Evolutionary conservation across 2,797 vertebrate species (phyloP).

Genomic region (Sebastes hopkinsi): DNA sequence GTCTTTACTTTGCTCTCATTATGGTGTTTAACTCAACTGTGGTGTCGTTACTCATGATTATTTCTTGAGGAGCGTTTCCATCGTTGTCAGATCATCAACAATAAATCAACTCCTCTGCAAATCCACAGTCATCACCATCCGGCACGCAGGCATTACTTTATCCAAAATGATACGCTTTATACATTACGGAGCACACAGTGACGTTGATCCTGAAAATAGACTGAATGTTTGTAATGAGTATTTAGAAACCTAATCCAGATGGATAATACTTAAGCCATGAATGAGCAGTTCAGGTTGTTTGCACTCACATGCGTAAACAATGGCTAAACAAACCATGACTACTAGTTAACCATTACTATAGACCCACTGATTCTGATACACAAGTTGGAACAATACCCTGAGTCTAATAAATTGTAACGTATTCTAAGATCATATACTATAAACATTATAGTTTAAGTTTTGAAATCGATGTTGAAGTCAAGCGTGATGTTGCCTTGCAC

Average conservation of each 20-base stretch:
- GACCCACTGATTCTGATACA: background rate
- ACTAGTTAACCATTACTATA: background rate
- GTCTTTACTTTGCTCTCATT: slow-evolving; percentile 4
- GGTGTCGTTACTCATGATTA: background rate
- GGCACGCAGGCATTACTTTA: background rate
- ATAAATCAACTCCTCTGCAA: background rate
- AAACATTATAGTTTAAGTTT: no score
- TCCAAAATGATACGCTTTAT: background rate
- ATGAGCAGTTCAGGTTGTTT: slow-evolving; percentile 19
- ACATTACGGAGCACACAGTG: background rate
- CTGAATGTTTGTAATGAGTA: background rate
- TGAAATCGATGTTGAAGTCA: no score
- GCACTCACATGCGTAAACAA: background rate
- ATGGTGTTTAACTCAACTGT: background rate
- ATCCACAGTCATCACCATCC: background rate
- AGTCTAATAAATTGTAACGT: background rate
- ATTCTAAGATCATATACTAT: no score
- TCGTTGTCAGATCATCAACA: background rate
- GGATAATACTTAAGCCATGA: slow-evolving; percentile 17
- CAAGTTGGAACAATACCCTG: background rate
- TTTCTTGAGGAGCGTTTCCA: background rate
- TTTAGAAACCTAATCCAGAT: slow-evolving; percentile 27
- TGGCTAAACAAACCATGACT: slow-evolving; percentile 11
- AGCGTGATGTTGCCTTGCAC: no score
- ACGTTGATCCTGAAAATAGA: slow-evolving; percentile 8